Evolutionary conservation across 2,113 vertebrate species (phyloP).

Genomic region (Narcine bancroftii): DNA sequence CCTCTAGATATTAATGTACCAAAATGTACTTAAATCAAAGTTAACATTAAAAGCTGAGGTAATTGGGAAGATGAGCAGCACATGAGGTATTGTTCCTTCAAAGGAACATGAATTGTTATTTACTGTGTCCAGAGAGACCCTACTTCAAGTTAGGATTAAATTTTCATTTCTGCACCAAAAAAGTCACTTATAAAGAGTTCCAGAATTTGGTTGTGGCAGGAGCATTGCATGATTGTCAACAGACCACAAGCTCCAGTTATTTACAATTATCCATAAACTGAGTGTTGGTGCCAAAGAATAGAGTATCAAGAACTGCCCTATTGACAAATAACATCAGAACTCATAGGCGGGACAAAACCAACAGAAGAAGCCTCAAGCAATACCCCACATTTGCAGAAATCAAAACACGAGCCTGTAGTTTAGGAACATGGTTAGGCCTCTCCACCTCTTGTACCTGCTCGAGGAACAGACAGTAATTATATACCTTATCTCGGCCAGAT

Average conservation of each 20-base stretch:
- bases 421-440: neutral
- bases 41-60: neutral
- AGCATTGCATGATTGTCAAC: neutral
- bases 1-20: too few relatives aligned
- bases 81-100: neutral
- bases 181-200: neutral
- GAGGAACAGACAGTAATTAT: neutral
- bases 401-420: neutral
- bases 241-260: neutral
- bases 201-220: conserved; percentile 1
- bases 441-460: too few relatives aligned
- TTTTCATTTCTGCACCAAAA: conserved; percentile 1
- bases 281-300: neutral
- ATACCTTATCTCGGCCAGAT: too few relatives aligned
- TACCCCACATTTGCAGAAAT: neutral
- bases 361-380: neutral
- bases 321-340: neutral
- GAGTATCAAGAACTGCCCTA: neutral
- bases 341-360: neutral
- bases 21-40: neutral
- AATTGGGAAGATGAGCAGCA: neutral
- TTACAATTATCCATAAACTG: neutral
- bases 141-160: neutral
- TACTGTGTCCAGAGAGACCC: neutral
- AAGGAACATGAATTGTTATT: conserved; percentile 8